Percentiles rank a stretch among this genome's conserved stretches.
These are phyloP conservation scores for Aphis craccivora DNA, from an alignment of 1,140 invertebrate species.

Conservation along the genomic window DNA sequence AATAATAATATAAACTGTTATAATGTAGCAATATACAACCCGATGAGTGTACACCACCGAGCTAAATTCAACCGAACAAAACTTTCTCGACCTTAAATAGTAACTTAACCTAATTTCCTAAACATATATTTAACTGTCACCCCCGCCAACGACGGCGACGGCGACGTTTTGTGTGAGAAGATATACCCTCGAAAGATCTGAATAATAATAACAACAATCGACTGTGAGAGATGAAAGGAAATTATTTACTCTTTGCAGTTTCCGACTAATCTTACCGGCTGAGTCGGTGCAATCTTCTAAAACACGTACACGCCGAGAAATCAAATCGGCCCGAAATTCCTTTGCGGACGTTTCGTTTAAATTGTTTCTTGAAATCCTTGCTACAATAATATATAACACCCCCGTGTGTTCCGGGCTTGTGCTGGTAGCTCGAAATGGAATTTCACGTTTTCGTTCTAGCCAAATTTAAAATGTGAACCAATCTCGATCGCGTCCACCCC, in stretches of 20 bases:
- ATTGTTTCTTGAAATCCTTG: conserved; percentile 9
- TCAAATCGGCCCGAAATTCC: conserved; percentile 42
- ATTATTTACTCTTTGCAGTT: conserved; percentile 57
- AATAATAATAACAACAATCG: conserved; percentile 41
- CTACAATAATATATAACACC: not conserved
- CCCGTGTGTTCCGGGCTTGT: not conserved
- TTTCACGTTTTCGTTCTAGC: not conserved
- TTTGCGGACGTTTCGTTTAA: conserved; percentile 3
- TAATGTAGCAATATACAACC: not conserved
- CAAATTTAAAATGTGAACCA: not conserved
- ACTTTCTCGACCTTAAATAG: conserved; percentile 44
- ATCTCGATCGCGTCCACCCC: not conserved
- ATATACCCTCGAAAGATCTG: not conserved
- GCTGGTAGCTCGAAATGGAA: not conserved
- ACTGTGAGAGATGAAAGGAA: conserved; percentile 52
- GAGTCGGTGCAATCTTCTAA: not conserved
- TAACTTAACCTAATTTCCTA: conserved; percentile 52
- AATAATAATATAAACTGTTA: conserved; percentile 20
- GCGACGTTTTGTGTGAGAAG: not conserved
- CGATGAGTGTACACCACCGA: conserved; percentile 5
- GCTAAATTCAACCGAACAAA: conserved; percentile 11
- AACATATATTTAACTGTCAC: conserved; percentile 56
- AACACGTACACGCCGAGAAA: conserved; percentile 39
- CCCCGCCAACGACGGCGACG: not conserved
- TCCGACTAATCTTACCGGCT: conserved; percentile 39